phyloP scores from a whole-genome alignment of 1,140 invertebrate genomes.

The Anagrus nilaparvatae region DNA sequence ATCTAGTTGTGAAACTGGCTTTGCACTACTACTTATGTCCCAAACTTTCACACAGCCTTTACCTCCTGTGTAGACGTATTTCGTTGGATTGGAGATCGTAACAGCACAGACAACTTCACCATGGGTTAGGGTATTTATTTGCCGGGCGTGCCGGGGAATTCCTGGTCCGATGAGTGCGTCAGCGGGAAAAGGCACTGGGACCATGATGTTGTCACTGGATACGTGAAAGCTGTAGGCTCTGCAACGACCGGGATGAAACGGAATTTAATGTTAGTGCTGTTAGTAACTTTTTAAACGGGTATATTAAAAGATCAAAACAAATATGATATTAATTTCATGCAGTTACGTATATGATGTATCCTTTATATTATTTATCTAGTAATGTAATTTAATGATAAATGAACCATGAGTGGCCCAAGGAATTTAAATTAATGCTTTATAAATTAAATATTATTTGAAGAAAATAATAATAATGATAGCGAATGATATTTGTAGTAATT shows the following conservation, averaged over 20 bases:
- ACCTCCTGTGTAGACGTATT: constrained; percentile 80
- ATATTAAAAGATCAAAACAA: too few species aligned
- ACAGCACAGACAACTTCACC: constrained; percentile 84
- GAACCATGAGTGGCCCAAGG: too few species aligned
- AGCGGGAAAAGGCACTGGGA: constrained; percentile 71
- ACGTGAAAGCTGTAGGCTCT: constrained; percentile 71
- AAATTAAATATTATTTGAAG: too few species aligned
- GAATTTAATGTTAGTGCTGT: too few species aligned
- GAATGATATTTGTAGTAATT: too few species aligned
- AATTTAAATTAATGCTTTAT: too few species aligned
- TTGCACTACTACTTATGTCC: constrained; percentile 63
- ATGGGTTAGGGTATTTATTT: constrained; percentile 68
- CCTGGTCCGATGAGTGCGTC: constrained; percentile 89
- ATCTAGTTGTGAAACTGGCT: constrained; percentile 70
- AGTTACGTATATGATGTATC: too few species aligned
- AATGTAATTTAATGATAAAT: too few species aligned
- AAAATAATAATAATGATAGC: too few species aligned
- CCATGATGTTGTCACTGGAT: constrained; percentile 57
- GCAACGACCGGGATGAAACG: constrained; percentile 22
- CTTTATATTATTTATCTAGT: too few species aligned
- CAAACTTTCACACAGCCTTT: constrained; percentile 87
- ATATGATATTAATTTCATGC: too few species aligned
- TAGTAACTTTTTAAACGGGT: too few species aligned
- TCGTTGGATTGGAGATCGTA: constrained; percentile 72
- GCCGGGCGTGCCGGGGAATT: constrained; percentile 70